Base-by-base conservation (phyloP, 2,113 vertebrate species). In the Tragelaphus strepsiceros region DNA sequence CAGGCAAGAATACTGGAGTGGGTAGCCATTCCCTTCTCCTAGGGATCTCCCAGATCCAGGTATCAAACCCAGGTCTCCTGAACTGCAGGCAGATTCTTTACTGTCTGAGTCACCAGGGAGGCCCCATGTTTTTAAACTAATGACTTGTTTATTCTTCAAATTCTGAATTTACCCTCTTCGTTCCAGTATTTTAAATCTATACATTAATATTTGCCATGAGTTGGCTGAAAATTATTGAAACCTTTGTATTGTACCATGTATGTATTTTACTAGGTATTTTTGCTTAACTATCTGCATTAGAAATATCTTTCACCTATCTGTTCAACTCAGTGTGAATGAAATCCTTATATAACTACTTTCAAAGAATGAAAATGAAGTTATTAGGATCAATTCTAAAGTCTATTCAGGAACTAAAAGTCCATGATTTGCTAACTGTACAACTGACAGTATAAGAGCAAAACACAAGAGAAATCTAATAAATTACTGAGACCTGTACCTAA, bases 301-400 rank as follows among this genome's bases (percentile, higher is more conserved):
- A 89, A 85, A 8, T 26, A 71, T 83, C 43, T 71, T 86, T 54
- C 22, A 80, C 11, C 14, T 71, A 88, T 51, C 16, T 4, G 11
- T 88, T 85, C 56, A 67, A 91, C 56, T 91, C 19, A 81, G 22
- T 46, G 14, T 88, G 4, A 53, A 95, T 92, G 26, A 88, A 94
- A 96, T 77, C 24, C 58, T 58, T 92, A 22, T 43, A 61, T 32
- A 85, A 0, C 32, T 59, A 94, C 81, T 87, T 58, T 78, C 64
- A 83, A 12, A 92, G 49, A 95, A 94, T 87, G 13, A 94, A 96
- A 87, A 87, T 92, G 56, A 96, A 54, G 26, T 64, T 67, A 32
- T 56, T 67, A 59, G 49, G 35, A 28, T 96, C 49, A 92, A 43
- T 94, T 90, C 53, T 81, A 64, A 97, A 90, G 43, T 71, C 62